Evolutionary conservation across 1,140 invertebrate species (phyloP), one percentile per base, ranked within the genome.

Genomic region (Xylocopa sonorina): DNA sequence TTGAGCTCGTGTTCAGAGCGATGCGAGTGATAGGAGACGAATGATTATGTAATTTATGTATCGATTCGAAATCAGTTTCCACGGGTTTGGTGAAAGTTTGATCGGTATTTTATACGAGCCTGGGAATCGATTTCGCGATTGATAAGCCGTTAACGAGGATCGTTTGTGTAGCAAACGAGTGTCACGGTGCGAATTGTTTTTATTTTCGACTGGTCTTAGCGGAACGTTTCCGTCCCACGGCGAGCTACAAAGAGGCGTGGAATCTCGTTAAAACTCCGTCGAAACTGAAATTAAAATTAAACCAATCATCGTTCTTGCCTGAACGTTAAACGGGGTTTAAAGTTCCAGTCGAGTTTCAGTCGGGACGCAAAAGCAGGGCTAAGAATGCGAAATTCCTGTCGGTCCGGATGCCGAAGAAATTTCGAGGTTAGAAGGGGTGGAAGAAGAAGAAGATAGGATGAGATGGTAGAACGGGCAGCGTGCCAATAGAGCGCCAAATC

Each of bases 401-500:
- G 60, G 80, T 67, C 67, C 75, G 69, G 74, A 83, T 72, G 43
- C 75, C 63, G 68, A 64, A 78, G 76, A 82, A 83, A 84, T 84
- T 79, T 83, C 63, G 82, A 66, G 81, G 66, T 79, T 73, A 78
- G 71, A 71, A 21, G 41, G 0, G 68, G 57, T 71, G 14, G 46
- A 58, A 29, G 43, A 46, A 38, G 27, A 60, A 51, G 16, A 43
- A 41, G 14, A 24, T 57, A n/a, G 48, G 51, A 55, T 43, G 69
- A 57, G 58, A 79, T 57, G 58, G 57, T 57, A 60, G 71, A 83
- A 57, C 69, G 68, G 82, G 87, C 85, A 82, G 46, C 50, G 38
- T 88, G 82, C 87, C 83, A 88, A 84, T 64, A 50, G 46, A 84
- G 79, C 76, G 72, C 78, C 82, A 62, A 85, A 83, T 50, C 57